Percentiles rank a stretch among this genome's conserved stretches.
These are phyloP conservation scores for Epinephelus cyanopodus DNA, from an alignment of 2,113 vertebrate genomes.

Conservation along the genomic window DNA sequence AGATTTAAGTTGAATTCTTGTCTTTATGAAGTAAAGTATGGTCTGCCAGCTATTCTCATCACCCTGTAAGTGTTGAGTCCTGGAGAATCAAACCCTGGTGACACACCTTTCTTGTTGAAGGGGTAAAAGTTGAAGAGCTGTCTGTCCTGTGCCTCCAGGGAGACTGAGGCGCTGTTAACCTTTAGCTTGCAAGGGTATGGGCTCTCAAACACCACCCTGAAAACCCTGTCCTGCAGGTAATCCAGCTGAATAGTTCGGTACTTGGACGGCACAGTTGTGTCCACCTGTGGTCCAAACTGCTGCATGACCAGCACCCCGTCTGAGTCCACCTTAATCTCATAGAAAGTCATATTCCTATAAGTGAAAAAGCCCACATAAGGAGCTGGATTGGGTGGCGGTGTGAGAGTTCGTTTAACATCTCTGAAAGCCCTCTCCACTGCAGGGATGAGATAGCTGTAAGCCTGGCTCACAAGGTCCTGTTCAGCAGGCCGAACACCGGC, in stretches of 20 bases:
- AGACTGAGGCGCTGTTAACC: constrained; percentile 88
- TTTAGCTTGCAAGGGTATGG: constrained; percentile 90
- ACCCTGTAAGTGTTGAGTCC: constrained; percentile 93
- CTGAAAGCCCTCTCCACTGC: constrained; percentile 88
- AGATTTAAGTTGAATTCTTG: background rate
- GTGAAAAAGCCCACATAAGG: constrained; percentile 92
- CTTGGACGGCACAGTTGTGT: constrained; percentile 86
- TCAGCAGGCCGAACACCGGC: constrained; percentile 87
- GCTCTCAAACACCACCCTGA: constrained; percentile 90
- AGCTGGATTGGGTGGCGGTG: constrained; percentile 84
- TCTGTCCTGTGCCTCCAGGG: constrained; percentile 91
- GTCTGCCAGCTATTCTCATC: constrained; percentile 84
- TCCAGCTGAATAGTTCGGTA: constrained; percentile 89
- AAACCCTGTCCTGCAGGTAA: constrained; percentile 90
- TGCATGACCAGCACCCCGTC: constrained; percentile 89
- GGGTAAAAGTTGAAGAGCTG: constrained; percentile 92
- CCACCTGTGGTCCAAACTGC: constrained; percentile 92
- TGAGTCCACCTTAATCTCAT: constrained; percentile 88
- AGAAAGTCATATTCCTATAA: constrained; percentile 92
- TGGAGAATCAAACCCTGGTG: constrained; percentile 91
- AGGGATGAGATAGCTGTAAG: constrained; percentile 87
- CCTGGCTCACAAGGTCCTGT: constrained; percentile 84
- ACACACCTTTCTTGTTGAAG: constrained; percentile 86
- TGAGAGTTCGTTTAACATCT: constrained; percentile 81
- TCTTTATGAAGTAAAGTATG: constrained; percentile 78